Base-by-base conservation (phyloP, 2,113 vertebrate species). In the Paradoxurus hermaphroditus region DNA sequence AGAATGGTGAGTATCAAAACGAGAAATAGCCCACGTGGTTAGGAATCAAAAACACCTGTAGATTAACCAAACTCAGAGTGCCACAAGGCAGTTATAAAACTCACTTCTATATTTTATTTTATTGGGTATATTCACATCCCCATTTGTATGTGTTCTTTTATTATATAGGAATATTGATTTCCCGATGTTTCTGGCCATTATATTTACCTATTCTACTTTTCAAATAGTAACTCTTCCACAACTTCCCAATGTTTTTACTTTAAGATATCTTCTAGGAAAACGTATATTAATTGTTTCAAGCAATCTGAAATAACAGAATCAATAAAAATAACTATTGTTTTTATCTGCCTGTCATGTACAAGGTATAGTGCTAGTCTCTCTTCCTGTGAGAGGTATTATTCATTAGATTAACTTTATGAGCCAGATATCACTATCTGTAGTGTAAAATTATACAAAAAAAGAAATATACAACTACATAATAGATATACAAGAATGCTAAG, bases 401-500 rank as follows among this genome's bases (percentile, higher is more conserved):
- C 29, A 56, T 68, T 90, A 73, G 4, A 25, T 70, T 70, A 68
- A 75, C 16, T 44, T 56, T 46, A 46, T 31, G 16, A 4, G 7
- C 9, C 8, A n/a, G 0, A 0, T 68, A 4, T 73, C 18, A 78
- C 9, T 36, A 65, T 49, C 12, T 1, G 1, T 39, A 23, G 15
- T 95, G 97, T 87, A 49, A 92, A 63, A 72, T 87, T 25, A 53
- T 25, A 16, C 3, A 91, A 92, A 84, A 94, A 62, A 4, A n/a
- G 4, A 89, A 88, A 49, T n/a, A 18, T 4, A 67, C 0, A 4
- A 72, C 72, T 36, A 70, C 10, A n/a, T 36, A 41, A 46, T 70
- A 51, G n/a, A 10, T 36, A 44, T 2, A 29, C 44, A 68, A 89
- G 67, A 82, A 62, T 36, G 34, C 16, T 59, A 51, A 84, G 29